A percentile compares a stretch with the other conserved stretches of the same genome.
Evolutionary conservation across 2,888 invertebrate species (phyloP).

Genomic region (Tetropium fuscum): DNA sequence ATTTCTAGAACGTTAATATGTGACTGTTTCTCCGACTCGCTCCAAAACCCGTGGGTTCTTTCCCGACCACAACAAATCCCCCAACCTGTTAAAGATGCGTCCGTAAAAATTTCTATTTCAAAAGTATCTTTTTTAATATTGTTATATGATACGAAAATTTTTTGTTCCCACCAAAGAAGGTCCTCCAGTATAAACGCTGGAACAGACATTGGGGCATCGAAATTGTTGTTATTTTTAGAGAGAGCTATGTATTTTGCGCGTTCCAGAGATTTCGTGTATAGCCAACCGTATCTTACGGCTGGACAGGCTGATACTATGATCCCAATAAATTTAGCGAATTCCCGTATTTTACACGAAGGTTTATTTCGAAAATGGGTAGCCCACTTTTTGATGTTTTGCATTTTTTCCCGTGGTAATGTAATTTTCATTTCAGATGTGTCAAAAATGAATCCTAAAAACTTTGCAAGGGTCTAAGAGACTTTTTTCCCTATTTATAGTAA

Average conservation of each 20-base stretch:
- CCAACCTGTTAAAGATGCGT: conserved; percentile 46
- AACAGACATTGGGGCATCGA: not conserved
- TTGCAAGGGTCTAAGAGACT: not conserved
- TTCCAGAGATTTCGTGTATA: conserved; percentile 30
- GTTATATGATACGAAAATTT: conserved; percentile 24
- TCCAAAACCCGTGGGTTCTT: conserved; percentile 45
- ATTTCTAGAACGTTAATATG: conserved; percentile 50
- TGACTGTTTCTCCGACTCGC: conserved; percentile 29
- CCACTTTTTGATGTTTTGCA: not conserved
- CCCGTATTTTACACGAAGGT: conserved; percentile 12
- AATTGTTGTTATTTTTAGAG: not conserved
- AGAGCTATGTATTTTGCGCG: conserved; percentile 21
- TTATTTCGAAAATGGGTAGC: not conserved
- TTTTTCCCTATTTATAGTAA: not conserved
- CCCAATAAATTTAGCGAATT: conserved; percentile 41
- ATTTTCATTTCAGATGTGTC: not conserved
- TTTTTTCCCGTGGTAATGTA: not conserved
- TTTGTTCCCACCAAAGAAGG: conserved; percentile 39
- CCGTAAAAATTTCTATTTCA: conserved; percentile 45
- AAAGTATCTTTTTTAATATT: conserved; percentile 31
- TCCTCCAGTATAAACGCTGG: not conserved
- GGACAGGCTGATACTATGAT: conserved; percentile 41
- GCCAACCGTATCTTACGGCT: conserved; percentile 39
- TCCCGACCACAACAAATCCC: conserved; percentile 38
- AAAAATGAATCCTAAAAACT: conserved; percentile 5